These are phyloP conservation scores for Benthosema pterotum DNA, from an alignment of 2,797 vertebrate species.

Conservation along the genomic window DNA sequence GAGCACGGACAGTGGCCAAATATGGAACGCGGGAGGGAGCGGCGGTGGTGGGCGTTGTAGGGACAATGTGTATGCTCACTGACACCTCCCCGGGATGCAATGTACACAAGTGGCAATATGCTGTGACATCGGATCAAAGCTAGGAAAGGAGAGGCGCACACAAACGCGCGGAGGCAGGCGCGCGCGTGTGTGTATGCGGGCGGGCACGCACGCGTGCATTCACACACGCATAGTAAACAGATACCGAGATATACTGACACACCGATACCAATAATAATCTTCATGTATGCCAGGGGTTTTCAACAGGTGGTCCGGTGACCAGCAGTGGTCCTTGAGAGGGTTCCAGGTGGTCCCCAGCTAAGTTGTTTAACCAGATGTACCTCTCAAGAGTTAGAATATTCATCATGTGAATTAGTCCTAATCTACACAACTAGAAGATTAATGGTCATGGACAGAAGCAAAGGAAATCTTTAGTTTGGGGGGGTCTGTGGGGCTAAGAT, in stretches of 20 bases:
- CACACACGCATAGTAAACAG: constrained; percentile 1
- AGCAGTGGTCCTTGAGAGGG: too few species aligned
- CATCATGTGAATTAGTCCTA: too few species aligned
- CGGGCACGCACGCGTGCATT: not conserved
- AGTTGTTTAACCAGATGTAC: too few species aligned
- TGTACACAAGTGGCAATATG: constrained; percentile 50
- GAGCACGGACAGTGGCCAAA: constrained; percentile 61
- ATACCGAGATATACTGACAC: constrained; percentile 1
- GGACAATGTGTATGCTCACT: constrained; percentile 54
- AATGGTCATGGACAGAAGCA: too few species aligned
- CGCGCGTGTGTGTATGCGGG: not conserved
- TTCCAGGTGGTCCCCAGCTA: too few species aligned
- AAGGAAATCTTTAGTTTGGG: too few species aligned
- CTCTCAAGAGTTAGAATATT: too few species aligned
- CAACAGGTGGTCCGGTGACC: too few species aligned
- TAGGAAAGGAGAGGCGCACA: constrained; percentile 33
- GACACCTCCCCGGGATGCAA: constrained; percentile 51
- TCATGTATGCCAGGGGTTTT: too few species aligned
- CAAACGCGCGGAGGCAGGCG: constrained; percentile 3
- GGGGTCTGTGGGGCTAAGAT: too few species aligned
- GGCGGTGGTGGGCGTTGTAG: constrained; percentile 52
- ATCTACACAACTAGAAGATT: too few species aligned
- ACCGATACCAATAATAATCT: constrained; percentile 14
- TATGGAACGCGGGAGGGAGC: constrained; percentile 64
- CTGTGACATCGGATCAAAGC: constrained; percentile 54